Evolutionary conservation across 2,797 vertebrate genomes (phyloP), one percentile per base, ranked within the genome.

Genomic region (Etheostoma nigrum): DNA sequence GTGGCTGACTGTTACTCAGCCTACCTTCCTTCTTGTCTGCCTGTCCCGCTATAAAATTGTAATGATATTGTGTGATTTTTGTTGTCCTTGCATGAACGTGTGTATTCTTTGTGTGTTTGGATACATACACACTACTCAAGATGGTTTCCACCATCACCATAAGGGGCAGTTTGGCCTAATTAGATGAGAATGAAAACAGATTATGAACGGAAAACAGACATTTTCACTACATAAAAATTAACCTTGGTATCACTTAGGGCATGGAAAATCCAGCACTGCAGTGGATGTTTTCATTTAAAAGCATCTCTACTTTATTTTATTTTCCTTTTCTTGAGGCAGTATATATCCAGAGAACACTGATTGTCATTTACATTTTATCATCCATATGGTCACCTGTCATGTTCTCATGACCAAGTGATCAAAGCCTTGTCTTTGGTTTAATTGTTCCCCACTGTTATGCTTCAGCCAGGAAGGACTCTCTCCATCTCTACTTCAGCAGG

Each of bases 301-400:
- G 49, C 65, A 52, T 72, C 30, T 52, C 49, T 48, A 3, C 23
- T 51, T 70, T n/a, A 6, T 19, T 74, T 77, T 93, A 89, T 89
- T 60, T 42, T 93, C 88, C 86, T 94, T 90, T 94, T 91, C 91
- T 94, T 90, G 92, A 94, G 93, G 90, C 93, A 93, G 94, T 95
- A 92, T 93, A 95, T 89, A 91, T 92, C 91, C 93, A 74, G 49
- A 81, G 70, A 90, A 81, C 74, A 89, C 85, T 88, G 91, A 91
- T 93, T 95, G 92, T 95, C 93, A 93, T 70, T 91, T 90, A 78
- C 76, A 86, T 95, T 94, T 93, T 94, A 90, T 94, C 92, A 94
- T 94, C 96, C 95, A 96, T 97, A 96, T 97, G 96, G 96, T 97
- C 96, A 96, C 94, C 96, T 97, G 96, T 97, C 96, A 96, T 96